A percentile compares a stretch with the other conserved stretches of the same genome.
Conservation (phyloP, 2,113 vertebrate species). For the Phylloscopus whistleri region DNA sequence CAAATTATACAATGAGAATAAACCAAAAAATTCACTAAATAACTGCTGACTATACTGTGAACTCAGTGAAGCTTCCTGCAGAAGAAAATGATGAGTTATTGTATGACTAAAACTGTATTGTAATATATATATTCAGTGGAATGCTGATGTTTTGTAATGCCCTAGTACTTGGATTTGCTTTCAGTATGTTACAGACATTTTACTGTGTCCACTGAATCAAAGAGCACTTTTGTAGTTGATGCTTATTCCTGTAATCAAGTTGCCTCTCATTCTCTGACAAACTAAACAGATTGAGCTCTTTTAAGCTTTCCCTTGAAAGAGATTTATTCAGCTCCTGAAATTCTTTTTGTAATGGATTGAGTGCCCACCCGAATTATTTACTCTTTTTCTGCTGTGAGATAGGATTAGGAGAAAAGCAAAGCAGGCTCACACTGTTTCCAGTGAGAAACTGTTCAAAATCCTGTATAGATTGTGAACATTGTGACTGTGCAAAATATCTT, state of each 20-base stretch:
- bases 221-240: neutral
- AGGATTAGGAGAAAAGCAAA: no score
- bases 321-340: neutral
- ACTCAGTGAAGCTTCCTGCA: neutral
- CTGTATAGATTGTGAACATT: neutral
- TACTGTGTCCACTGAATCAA: constrained; percentile 2
- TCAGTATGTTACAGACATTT: neutral
- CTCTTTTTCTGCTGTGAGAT: no score
- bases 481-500: neutral
- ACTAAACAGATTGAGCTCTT: constrained; percentile 10
- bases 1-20: neutral
- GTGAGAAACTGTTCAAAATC: neutral
- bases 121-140: neutral
- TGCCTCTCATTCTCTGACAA: neutral
- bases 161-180: neutral
- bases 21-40: neutral
- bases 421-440: neutral
- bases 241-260: constrained; percentile 28
- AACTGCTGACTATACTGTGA: neutral
- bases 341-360: neutral
- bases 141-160: neutral
- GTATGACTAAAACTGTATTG: neutral
- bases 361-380: no score
- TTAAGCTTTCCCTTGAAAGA: neutral
- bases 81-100: neutral